A percentile compares a stretch with the other conserved stretches of the same genome.
phyloP scores from a whole-genome alignment of 2,113 vertebrate species.

The Camelus bactrianus region DNA sequence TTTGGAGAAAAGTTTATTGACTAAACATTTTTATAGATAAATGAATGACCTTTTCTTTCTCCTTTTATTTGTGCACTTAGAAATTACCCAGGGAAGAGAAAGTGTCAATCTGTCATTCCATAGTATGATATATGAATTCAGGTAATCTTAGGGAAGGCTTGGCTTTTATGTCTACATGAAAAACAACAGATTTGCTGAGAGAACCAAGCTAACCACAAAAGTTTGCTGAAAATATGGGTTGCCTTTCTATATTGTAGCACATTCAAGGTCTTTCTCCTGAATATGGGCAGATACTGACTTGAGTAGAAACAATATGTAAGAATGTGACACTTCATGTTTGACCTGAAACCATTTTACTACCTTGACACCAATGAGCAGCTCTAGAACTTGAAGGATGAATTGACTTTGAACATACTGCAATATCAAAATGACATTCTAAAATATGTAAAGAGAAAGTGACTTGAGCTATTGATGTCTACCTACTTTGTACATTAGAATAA shows the following conservation, averaged over 20 bases:
- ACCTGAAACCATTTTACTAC: neutral
- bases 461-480: neutral
- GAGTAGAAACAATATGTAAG: neutral
- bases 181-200: neutral
- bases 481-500: neutral
- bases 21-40: slow-evolving; percentile 37
- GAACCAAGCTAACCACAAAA: neutral
- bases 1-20: slow-evolving; percentile 40
- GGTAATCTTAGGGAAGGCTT: neutral
- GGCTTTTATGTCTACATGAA: neutral
- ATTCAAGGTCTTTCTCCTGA: neutral
- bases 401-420: neutral
- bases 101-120: neutral
- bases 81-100: neutral
- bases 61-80: neutral
- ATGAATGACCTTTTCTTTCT: slow-evolving; percentile 52
- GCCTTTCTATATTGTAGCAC: neutral
- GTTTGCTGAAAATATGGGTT: neutral
- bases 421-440: neutral
- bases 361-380: neutral
- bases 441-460: neutral
- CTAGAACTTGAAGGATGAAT: neutral
- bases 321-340: accelerated
- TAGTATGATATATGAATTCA: neutral
- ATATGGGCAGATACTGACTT: neutral